Conservation (phyloP, 1,140 invertebrate species). For the Zophobas atratus region DNA sequence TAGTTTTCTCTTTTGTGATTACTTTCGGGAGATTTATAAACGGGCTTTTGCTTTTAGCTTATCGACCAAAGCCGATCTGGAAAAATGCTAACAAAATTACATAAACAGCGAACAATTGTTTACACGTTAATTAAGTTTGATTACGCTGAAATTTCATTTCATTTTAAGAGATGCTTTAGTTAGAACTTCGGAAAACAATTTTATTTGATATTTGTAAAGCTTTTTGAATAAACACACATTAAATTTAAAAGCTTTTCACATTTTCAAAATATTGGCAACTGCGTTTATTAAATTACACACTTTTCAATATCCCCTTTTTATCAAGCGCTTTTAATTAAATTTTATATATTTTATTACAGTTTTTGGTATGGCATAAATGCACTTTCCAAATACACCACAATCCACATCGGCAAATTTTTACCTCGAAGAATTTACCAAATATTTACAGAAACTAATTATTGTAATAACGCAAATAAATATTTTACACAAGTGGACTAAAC, state of each 20-base stretch:
- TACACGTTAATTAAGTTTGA: background rate
- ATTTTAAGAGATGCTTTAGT: slow-evolving; percentile 1
- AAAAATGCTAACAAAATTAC: background rate
- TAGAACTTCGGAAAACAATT: background rate
- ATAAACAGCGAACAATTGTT: background rate
- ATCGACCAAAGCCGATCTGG: background rate
- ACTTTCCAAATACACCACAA: no score
- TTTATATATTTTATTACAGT: background rate
- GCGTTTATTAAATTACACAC: background rate
- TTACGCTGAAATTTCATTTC: slow-evolving; percentile 5
- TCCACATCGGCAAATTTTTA: no score
- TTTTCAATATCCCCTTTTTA: background rate
- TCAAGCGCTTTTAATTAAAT: background rate
- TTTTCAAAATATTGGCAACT: background rate
- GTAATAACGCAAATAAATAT: no score
- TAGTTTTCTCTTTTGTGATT: slow-evolving; percentile 46
- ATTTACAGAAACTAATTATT: no score
- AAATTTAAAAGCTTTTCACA: slow-evolving; percentile 17
- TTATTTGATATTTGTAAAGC: background rate
- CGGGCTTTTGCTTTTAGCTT: background rate
- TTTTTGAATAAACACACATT: background rate
- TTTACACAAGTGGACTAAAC: no score
- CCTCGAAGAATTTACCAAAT: no score
- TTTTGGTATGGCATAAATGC: no score
- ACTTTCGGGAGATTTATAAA: slow-evolving; percentile 47